phyloP scores from a whole-genome alignment of 2,797 vertebrate species.

The Catamblyrhynchus diadema region DNA sequence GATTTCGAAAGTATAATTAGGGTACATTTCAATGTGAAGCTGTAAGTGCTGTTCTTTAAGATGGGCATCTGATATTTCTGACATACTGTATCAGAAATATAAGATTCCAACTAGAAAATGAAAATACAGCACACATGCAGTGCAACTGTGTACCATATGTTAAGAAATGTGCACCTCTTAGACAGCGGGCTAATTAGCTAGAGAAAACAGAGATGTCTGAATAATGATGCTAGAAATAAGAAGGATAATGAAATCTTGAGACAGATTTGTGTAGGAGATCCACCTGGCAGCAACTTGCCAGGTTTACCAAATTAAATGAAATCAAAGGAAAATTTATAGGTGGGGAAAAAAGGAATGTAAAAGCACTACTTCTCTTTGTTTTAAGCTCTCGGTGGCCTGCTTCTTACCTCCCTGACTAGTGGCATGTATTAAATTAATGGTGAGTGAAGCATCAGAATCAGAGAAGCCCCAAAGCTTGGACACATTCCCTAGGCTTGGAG shows the following conservation, averaged over 20 bases:
- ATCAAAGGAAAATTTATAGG: constrained; percentile 47
- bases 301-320: constrained; percentile 54
- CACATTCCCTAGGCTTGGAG: background rate
- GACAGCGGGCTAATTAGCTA: constrained; percentile 59
- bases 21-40: constrained; percentile 8
- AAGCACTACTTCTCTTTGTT: constrained; percentile 8
- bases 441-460: background rate
- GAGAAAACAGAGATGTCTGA: constrained; percentile 33
- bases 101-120: background rate
- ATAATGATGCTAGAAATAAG: constrained; percentile 46
- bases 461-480: background rate
- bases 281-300: constrained; percentile 51
- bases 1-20: constrained; percentile 41
- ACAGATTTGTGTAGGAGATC: constrained; percentile 19
- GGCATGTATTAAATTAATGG: background rate
- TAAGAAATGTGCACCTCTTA: constrained; percentile 30
- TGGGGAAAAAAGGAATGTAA: constrained; percentile 6
- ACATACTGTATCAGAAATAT: constrained; percentile 2
- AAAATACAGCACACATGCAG: constrained; percentile 24
- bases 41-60: background rate
- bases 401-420: background rate
- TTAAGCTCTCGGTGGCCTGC: background rate
- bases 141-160: constrained; percentile 16
- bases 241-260: background rate
- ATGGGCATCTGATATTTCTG: constrained; percentile 11